These are phyloP conservation scores for Orussus abietinus DNA, from an alignment of 1,140 invertebrate species.

Conservation along the genomic window DNA sequence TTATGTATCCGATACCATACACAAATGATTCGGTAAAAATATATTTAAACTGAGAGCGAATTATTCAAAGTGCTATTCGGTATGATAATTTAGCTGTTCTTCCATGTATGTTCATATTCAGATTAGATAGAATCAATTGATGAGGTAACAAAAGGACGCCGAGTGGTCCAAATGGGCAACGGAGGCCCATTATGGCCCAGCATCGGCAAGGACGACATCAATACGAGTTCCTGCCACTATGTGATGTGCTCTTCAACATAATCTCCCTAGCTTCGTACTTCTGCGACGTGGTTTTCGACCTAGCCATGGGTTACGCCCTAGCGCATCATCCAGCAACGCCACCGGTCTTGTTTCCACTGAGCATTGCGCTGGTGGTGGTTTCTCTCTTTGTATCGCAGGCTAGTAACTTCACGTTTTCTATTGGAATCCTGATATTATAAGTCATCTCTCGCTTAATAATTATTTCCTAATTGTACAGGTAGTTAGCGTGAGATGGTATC, in stretches of 20 bases:
- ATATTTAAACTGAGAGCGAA: no score
- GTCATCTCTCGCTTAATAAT: slow-evolving; percentile 1
- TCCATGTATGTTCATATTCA: no score
- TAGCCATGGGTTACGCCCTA: slow-evolving; percentile 78
- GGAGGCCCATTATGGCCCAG: slow-evolving; percentile 52
- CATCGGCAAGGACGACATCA: slow-evolving; percentile 43
- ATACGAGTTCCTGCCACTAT: slow-evolving; percentile 77
- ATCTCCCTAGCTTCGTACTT: slow-evolving; percentile 88
- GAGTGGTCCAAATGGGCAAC: slow-evolving; percentile 49
- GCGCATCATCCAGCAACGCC: slow-evolving; percentile 59
- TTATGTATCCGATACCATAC: no score
- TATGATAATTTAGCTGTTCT: no score
- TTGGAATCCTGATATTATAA: neutral
- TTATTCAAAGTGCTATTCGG: no score
- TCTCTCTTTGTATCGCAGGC: slow-evolving; percentile 75
- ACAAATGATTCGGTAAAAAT: no score
- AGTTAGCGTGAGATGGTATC: slow-evolving; percentile 49
- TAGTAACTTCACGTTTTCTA: slow-evolving; percentile 22
- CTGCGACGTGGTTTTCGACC: slow-evolving; percentile 86
- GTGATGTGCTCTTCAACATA: slow-evolving; percentile 87
- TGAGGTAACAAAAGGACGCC: slow-evolving; percentile 24
- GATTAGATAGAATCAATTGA: no score
- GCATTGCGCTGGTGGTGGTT: slow-evolving; percentile 63
- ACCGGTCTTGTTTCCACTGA: slow-evolving; percentile 60
- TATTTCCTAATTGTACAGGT: slow-evolving; percentile 27